Percentiles rank a stretch among this genome's conserved stretches.
These are phyloP conservation scores for Chloroceryle amazona DNA, from an alignment of 2,797 vertebrate species.

Conservation along the genomic window DNA sequence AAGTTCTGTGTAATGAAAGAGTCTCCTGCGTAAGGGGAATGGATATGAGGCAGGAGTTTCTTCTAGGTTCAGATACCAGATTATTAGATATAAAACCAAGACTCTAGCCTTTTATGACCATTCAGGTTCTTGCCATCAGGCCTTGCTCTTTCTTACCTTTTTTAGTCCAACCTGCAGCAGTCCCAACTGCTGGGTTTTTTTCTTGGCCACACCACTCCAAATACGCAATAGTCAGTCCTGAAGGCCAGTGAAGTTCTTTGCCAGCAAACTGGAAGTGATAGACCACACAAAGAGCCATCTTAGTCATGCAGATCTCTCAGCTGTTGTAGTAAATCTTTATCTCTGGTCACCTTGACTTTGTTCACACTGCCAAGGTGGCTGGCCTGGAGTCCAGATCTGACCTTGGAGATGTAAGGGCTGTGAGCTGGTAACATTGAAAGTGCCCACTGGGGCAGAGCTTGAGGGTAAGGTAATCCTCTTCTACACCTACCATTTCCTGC, in stretches of 20 bases:
- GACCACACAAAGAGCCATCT: background rate
- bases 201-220: background rate
- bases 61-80: background rate
- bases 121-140: background rate
- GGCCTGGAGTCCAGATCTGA: background rate
- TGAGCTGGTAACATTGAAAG: background rate
- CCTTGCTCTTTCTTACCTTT: background rate
- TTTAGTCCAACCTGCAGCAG: background rate
- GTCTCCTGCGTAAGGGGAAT: background rate
- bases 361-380: background rate
- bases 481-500: background rate
- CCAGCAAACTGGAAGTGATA: background rate
- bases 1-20: background rate
- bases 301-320: background rate
- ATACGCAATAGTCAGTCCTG: background rate
- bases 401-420: background rate
- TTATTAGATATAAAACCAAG: background rate
- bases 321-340: background rate
- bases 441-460: background rate
- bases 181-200: background rate
- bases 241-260: background rate
- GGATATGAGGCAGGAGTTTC: background rate
- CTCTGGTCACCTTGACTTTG: background rate
- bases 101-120: background rate
- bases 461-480: background rate